Conservation (phyloP, 2,888 invertebrate species). For the Alitta virens region DNA sequence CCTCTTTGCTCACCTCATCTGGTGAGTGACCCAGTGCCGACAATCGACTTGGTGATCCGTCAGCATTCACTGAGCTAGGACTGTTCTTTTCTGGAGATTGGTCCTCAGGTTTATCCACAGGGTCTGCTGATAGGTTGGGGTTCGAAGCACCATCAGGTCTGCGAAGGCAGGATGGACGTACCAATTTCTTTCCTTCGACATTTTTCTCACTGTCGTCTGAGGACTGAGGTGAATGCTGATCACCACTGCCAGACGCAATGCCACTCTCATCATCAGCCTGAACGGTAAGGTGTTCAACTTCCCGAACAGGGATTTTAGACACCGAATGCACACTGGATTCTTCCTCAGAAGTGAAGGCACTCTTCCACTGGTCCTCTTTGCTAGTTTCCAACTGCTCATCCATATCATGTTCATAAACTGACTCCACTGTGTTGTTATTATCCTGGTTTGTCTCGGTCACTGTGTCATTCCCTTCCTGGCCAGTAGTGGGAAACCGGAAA, state of each 20-base stretch:
- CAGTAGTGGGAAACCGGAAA: no score
- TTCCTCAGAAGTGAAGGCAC: slow-evolving; percentile 15
- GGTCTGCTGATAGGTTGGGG: slow-evolving; percentile 69
- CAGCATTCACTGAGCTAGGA: no score
- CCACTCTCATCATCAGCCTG: slow-evolving; percentile 16
- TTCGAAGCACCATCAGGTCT: slow-evolving; percentile 93
- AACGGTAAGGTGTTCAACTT: slow-evolving; percentile 1
- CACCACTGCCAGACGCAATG: slow-evolving; percentile 17
- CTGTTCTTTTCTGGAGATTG: no score
- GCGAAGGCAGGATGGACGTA: slow-evolving; percentile 64
- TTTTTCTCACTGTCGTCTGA: slow-evolving; percentile 15
- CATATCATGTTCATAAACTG: slow-evolving; percentile 51
- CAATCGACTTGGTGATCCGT: no score
- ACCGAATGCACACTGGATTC: slow-evolving; percentile 5
- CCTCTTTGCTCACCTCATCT: background rate
- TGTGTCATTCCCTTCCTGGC: background rate
- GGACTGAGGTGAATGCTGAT: slow-evolving; percentile 18
- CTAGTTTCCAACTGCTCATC: slow-evolving; percentile 48
- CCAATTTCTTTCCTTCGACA: background rate
- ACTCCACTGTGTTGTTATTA: slow-evolving; percentile 31
- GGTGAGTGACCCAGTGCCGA: slow-evolving; percentile 1
- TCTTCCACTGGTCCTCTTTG: slow-evolving; percentile 7
- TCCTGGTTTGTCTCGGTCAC: background rate
- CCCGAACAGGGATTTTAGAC: slow-evolving; percentile 5
- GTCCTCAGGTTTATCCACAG: slow-evolving; percentile 4